Percentiles rank a stretch among this genome's conserved stretches.
These are phyloP conservation scores for Sitta europaea DNA, from an alignment of 2,113 vertebrate species.

Conservation along the genomic window DNA sequence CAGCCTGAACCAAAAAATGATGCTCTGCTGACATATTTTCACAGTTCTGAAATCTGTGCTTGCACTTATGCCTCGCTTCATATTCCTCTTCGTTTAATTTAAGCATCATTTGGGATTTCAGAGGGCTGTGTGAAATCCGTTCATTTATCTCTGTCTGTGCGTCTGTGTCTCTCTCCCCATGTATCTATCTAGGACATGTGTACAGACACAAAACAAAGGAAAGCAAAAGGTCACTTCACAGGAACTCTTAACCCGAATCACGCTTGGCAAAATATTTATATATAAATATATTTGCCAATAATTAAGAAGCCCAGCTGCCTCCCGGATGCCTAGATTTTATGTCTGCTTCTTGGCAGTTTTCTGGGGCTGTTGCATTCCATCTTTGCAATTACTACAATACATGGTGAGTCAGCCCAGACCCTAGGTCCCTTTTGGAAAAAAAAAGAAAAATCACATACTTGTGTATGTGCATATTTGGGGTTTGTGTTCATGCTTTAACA, in stretches of 20 bases:
- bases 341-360: constrained; percentile 3
- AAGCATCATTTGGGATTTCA: constrained; percentile 22
- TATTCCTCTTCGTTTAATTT: constrained; percentile 37
- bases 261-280: constrained; percentile 66
- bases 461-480: not conserved
- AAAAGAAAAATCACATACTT: not conserved
- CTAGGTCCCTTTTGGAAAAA: not conserved
- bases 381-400: constrained; percentile 8
- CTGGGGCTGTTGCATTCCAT: constrained; percentile 34
- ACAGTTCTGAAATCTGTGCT: constrained; percentile 66
- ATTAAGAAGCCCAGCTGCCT: constrained; percentile 58
- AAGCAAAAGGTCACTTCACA: constrained; percentile 61
- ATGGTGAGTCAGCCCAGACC: not conserved
- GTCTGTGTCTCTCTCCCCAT: constrained; percentile 7
- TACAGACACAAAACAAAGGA: constrained; percentile 52
- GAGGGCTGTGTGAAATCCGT: constrained; percentile 44
- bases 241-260: constrained; percentile 47
- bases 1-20: constrained; percentile 62
- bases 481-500: not conserved
- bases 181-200: constrained; percentile 51
- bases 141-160: constrained; percentile 30
- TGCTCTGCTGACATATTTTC: constrained; percentile 68
- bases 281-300: constrained; percentile 64
- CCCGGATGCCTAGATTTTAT: not conserved
- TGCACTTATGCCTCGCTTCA: constrained; percentile 50